These are phyloP conservation scores for Menidia menidia DNA, from an alignment of 2,797 vertebrate genomes.

Conservation along the genomic window DNA sequence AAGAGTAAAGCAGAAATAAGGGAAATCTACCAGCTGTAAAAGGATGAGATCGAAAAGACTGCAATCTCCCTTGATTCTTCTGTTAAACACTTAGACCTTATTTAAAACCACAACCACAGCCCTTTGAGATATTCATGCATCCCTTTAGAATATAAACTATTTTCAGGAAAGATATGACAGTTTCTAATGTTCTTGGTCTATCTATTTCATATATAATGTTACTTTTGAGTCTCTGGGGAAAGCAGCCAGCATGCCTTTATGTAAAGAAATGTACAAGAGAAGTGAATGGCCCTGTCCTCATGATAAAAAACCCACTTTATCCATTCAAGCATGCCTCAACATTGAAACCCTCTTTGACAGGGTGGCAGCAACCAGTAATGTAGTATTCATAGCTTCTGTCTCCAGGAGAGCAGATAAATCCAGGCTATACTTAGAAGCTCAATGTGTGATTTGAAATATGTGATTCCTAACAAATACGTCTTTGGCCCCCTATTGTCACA, in stretches of 20 bases:
- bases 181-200: constrained; percentile 16
- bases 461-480: constrained; percentile 61
- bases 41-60: constrained; percentile 18
- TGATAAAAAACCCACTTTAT: constrained; percentile 72
- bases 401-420: constrained; percentile 71
- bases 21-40: constrained; percentile 10
- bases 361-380: constrained; percentile 69
- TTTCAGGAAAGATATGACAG: constrained; percentile 16
- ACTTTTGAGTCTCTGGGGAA: constrained; percentile 36
- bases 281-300: constrained; percentile 63
- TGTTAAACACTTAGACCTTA: constrained; percentile 28
- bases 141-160: constrained; percentile 12
- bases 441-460: constrained; percentile 70
- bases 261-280: constrained; percentile 47
- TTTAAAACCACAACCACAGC: constrained; percentile 35
- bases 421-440: constrained; percentile 75
- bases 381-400: constrained; percentile 79
- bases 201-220: constrained; percentile 37
- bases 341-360: constrained; percentile 78
- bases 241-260: constrained; percentile 28
- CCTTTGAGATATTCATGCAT: constrained; percentile 22
- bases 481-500: constrained; percentile 60
- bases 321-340: constrained; percentile 75
- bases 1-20: constrained; percentile 15
- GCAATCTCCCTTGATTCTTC: neutral